phyloP scores from a whole-genome alignment of 2,797 vertebrate genomes.

The Coilia nasus region DNA sequence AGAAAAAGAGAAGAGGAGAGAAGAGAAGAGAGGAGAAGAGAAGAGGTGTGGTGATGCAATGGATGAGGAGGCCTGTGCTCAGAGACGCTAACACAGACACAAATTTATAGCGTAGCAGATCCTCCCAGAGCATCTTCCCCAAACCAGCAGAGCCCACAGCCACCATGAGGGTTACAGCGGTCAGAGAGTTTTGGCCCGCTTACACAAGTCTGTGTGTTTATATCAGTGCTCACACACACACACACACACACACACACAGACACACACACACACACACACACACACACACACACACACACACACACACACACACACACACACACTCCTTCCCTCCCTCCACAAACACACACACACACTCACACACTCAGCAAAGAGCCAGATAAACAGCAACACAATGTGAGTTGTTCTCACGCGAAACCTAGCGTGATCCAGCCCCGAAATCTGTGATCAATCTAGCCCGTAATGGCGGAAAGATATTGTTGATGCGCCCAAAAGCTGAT shows the following conservation, averaged over 20 bases:
- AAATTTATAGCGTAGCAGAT: neutral
- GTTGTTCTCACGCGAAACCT: slow-evolving; percentile 73
- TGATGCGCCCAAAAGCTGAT: slow-evolving; percentile 47
- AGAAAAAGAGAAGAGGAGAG: neutral
- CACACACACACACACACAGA: neutral
- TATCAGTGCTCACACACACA: slow-evolving; percentile 14
- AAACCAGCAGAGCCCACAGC: neutral
- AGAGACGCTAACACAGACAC: neutral
- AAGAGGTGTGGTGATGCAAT: neutral
- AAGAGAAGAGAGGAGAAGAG: neutral
- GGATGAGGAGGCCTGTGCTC: neutral
- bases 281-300: slow-evolving; percentile 9
- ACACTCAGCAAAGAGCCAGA: slow-evolving; percentile 63
- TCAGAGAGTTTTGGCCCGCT: neutral
- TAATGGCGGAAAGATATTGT: slow-evolving; percentile 53
- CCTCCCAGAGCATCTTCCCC: neutral
- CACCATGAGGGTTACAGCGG: neutral
- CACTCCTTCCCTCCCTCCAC: too few relatives aligned
- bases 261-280: slow-evolving; percentile 26
- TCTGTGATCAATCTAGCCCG: slow-evolving; percentile 70
- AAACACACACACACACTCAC: slow-evolving; percentile 42
- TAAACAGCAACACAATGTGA: slow-evolving; percentile 65
- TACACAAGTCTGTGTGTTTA: neutral
- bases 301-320: slow-evolving; percentile 9
- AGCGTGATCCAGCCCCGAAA: slow-evolving; percentile 60